Base-by-base conservation (phyloP, 2,113 vertebrate genomes). In the Aplodontia rufa region DNA sequence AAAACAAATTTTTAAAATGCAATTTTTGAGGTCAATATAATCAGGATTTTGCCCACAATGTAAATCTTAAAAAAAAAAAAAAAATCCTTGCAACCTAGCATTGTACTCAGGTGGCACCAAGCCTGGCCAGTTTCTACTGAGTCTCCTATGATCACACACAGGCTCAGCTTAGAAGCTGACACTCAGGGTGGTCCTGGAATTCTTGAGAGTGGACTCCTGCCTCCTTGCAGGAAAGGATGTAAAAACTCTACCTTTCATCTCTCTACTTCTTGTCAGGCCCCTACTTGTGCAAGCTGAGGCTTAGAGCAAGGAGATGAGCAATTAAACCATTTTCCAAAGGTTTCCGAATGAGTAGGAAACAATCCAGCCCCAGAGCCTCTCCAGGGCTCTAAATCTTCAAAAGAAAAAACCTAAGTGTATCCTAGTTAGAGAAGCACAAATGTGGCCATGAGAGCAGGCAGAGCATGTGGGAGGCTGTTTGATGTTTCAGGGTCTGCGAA, bases 321-420 rank as follows among this genome's bases (percentile, higher is more conserved):
- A 78, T 93, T 37, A 87, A 93, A 76, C 3, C 12, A 60, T 76
- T 90, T 88, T 66, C 82, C 78, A 89, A 83, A 92, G 85, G n/a
- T 83, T 94, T 86, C 68, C 35, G 84, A 94, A 69, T 91, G 69
- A 83, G 24, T 72, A 37, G 26, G 75, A 93, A 89, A 32, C n/a
- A 75, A 89, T 35, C 16, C 49, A 84, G 82, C 74, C 74, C 9
- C 37, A 42, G 62, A 35, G 75, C 69, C 80, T 75, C 71, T 76
- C 37, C 24, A 53, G 66, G 35, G 79, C 22, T 76, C 86, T 62
- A 94, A 90, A 83, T 53, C 62, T 72, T 49, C 42, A 71, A 42
- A 47, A n/a, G 58, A 66, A 40, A 86, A 53, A 28, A 35, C 42
- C 11, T 26, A 83, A 71, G n/a, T 35, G n/a, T 35, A 22, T 83